These are phyloP conservation scores for Cyaniris semiargus DNA, from an alignment of 2,888 invertebrate genomes.

Conservation along the genomic window DNA sequence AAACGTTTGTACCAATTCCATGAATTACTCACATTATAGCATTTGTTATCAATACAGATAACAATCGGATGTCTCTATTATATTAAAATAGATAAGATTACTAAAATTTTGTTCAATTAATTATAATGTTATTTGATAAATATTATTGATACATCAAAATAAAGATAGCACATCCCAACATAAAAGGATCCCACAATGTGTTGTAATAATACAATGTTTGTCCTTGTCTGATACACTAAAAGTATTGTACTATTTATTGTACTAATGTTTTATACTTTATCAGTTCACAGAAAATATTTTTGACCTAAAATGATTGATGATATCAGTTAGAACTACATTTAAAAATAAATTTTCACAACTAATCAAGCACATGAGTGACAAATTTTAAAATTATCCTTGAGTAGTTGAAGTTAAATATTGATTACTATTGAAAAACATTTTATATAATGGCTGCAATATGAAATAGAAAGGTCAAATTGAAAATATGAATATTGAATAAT, in stretches of 20 bases:
- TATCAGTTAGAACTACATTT: not conserved
- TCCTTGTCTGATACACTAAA: not conserved
- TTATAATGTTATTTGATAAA: not conserved
- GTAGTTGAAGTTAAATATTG: not conserved
- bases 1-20: not conserved
- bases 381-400: not conserved
- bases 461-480: not conserved
- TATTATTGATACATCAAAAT: not conserved
- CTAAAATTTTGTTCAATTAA: conserved; percentile 33
- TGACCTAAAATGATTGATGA: no score
- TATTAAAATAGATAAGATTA: conserved; percentile 42
- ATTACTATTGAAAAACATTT: not conserved
- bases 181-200: not conserved
- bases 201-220: not conserved
- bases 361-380: no score
- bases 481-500: conserved; percentile 20
- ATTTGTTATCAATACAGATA: conserved; percentile 25
- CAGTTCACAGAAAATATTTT: no score
- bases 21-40: not conserved
- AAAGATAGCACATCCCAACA: no score
- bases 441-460: not conserved
- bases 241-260: no score
- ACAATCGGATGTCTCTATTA: conserved; percentile 41
- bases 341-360: no score
- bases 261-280: no score